Evolutionary conservation across 2,797 vertebrate genomes (phyloP).

Genomic region (Anableps anableps): DNA sequence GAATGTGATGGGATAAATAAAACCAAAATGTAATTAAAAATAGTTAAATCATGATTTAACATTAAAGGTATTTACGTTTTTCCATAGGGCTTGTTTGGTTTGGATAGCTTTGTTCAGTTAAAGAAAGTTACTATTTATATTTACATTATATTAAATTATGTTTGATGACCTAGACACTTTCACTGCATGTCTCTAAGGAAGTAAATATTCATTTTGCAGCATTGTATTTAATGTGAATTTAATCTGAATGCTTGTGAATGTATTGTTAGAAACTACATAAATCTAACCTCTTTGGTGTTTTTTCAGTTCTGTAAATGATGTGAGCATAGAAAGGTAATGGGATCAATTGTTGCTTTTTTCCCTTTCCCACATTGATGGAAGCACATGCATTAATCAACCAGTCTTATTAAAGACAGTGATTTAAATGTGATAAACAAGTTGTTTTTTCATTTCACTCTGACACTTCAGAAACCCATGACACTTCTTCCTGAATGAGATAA

Average conservation of each 20-base stretch:
- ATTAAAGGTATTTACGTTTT: neutral
- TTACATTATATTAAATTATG: too few species aligned
- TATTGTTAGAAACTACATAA: neutral
- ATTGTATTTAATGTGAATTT: neutral
- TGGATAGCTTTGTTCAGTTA: too few species aligned
- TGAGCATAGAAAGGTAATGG: neutral
- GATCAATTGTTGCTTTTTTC: neutral
- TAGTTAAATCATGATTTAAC: neutral
- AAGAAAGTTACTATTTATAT: too few species aligned
- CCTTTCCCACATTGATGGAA: slow-evolving; percentile 5
- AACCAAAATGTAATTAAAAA: too few species aligned
- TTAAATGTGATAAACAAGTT: slow-evolving; percentile 39
- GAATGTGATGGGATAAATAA: too few species aligned
- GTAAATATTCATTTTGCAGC: too few species aligned
- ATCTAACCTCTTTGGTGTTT: neutral
- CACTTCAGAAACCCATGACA: slow-evolving; percentile 16
- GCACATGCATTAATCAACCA: slow-evolving; percentile 14
- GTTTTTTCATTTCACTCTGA: slow-evolving; percentile 7
- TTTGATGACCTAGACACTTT: too few species aligned
- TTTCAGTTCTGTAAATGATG: slow-evolving; percentile 2
- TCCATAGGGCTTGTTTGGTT: too few species aligned
- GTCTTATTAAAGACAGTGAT: slow-evolving; percentile 45
- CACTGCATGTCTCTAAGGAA: too few species aligned
- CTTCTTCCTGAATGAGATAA: slow-evolving; percentile 23
- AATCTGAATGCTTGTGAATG: slow-evolving; percentile 8